Evolutionary conservation across 1,140 invertebrate species (phyloP).

Genomic region (Cydia splendana): DNA sequence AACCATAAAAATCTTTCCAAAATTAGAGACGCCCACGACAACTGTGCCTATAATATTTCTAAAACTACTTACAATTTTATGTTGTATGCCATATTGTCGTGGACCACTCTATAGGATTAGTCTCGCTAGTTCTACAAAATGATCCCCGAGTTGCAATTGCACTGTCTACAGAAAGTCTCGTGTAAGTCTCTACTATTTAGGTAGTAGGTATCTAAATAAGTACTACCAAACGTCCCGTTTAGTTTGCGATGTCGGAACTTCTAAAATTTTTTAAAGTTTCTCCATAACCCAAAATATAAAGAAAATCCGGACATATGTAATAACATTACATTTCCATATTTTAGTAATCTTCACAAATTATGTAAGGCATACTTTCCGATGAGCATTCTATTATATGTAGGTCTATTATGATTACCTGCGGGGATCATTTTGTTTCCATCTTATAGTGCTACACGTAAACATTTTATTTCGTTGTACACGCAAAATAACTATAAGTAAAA

Average conservation of each 20-base stretch:
- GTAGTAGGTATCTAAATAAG: too few species aligned
- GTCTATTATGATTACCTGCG: not conserved
- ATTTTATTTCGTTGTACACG: conserved; percentile 42
- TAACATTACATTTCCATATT: too few species aligned
- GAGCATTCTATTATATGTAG: not conserved
- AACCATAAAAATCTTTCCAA: conserved; percentile 34
- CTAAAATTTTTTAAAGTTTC: too few species aligned
- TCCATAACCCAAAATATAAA: too few species aligned
- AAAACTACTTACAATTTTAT: conserved; percentile 17
- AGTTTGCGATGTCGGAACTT: too few species aligned
- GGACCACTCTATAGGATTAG: not conserved
- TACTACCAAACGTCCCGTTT: too few species aligned
- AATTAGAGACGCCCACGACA: conserved; percentile 33
- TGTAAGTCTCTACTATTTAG: too few species aligned
- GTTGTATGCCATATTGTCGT: not conserved
- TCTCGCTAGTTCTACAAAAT: not conserved
- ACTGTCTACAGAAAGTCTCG: not conserved
- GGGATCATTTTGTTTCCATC: conserved; percentile 1
- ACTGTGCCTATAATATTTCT: conserved; percentile 3
- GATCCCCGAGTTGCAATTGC: not conserved
- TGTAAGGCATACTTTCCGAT: too few species aligned
- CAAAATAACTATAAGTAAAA: conserved; percentile 50
- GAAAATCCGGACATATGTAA: too few species aligned
- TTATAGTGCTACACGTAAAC: not conserved
- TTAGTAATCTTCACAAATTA: too few species aligned